Base-by-base conservation (phyloP, 2,888 invertebrate species). In the Caenorhabditis sinica region DNA sequence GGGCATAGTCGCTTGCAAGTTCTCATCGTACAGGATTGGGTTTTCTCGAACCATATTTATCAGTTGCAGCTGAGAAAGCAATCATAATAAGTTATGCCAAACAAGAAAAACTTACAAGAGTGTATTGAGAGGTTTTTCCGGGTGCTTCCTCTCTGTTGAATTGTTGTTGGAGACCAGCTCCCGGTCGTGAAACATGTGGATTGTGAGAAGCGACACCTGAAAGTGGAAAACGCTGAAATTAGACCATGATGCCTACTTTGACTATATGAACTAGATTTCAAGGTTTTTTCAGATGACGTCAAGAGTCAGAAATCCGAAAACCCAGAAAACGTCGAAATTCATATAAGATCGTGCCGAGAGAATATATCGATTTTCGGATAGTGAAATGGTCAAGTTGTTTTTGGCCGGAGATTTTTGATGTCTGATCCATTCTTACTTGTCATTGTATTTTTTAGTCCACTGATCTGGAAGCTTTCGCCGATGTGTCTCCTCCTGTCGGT, bases 21-120 rank as follows among this genome's bases (percentile, higher is more conserved):
- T 66, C 9, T 72, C 72, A 30, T 83, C 83, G 28, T 73, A 83
- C 0, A 83, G 43, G 5, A 76, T 51, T 1, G 77, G 73, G 2
- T 65, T 66, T 6, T 83, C 77, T 45, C 77, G 65, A 3, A 83
- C 73, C 72, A 68, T 66, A 5, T 49, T 63, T 11, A 72, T 45
- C 8, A 83, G 77, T 68, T 75, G 76, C 2, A 77, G 51, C 83
- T 75, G 53, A 15, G 71, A 69, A 25, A n/a, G 23, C 5, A n/a
- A 23, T 43, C 0, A 40, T 9, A 36, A 25, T 20, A 33, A 15
- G 2, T 33, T 36, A 2, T 23, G n/a, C n/a, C n/a, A n/a, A n/a
- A n/a, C n/a, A n/a, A 13, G 13, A 8, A 1, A 23, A 53, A 11
- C 71, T 56, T 45, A 79, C 79, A 20, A 72, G 20, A 2, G 33